phyloP scores from a whole-genome alignment of 2,113 vertebrate species.

The Romanogobio albipinnatus region DNA sequence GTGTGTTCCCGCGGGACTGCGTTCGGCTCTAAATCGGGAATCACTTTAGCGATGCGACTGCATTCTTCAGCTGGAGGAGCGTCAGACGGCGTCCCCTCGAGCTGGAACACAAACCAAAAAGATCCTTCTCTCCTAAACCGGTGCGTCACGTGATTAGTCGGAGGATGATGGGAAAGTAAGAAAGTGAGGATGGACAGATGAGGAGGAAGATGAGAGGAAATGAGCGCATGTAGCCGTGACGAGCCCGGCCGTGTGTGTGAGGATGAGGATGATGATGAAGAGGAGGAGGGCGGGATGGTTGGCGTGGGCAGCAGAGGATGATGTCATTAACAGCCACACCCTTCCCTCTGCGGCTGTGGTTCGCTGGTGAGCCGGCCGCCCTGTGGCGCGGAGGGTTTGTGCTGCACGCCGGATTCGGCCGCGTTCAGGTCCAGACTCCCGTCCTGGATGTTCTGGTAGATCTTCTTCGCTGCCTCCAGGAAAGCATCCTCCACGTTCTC shows the following conservation, averaged over 20 bases:
- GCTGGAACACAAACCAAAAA: constrained; percentile 68
- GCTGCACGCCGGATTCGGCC: constrained; percentile 96
- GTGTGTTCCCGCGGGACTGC: neutral
- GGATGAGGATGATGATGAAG: constrained; percentile 7
- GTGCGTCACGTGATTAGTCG: constrained; percentile 62
- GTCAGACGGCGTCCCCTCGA: neutral
- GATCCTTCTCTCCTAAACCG: constrained; percentile 46
- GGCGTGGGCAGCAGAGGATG: constrained; percentile 5
- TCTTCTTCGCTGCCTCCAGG: constrained; percentile 98
- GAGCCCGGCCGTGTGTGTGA: neutral
- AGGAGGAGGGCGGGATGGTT: constrained; percentile 47
- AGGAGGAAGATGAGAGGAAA: constrained; percentile 42
- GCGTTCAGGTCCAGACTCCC: constrained; percentile 99
- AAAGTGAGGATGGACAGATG: constrained; percentile 75
- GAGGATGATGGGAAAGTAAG: constrained; percentile 34
- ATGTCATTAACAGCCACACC: constrained; percentile 95
- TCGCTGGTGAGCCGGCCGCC: constrained; percentile 95
- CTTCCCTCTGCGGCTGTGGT: constrained; percentile 98
- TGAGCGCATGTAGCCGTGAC: constrained; percentile 50
- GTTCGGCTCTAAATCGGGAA: neutral
- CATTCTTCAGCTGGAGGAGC: constrained; percentile 4
- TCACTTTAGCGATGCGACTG: neutral
- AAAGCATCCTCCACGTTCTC: constrained; percentile 99
- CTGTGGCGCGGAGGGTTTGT: constrained; percentile 97
- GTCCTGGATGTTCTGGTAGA: constrained; percentile 99